Evolutionary conservation across 2,888 invertebrate genomes (phyloP), one percentile per base, ranked within the genome.

Genomic region (Julus scanicus): DNA sequence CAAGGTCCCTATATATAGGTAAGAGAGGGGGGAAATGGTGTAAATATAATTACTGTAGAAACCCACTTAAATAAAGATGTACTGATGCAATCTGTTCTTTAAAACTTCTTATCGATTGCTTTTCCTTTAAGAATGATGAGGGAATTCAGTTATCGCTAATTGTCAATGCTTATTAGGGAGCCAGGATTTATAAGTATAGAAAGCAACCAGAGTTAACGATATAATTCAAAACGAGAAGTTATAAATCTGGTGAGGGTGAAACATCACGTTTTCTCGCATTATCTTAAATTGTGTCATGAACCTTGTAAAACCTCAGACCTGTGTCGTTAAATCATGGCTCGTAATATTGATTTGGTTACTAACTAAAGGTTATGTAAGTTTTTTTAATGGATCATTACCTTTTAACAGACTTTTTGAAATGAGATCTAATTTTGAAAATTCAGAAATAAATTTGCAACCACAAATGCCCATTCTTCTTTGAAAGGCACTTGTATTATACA

Each of bases 31-130:
- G 37, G 13, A n/a, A 9, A 1, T 80, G 80, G 80, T 63, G 80
- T 29, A 37, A 80, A 80, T 37, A 80, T 80, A 80, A 80, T 80
- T 80, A 80, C 80, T 37, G 11, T 37, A 80, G 13, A 80, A 80
- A 80, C 37, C 80, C 80, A 80, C 80, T 80, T 71, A 71, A 71
- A 71, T 80, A 80, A 37, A 80, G 80, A 80, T 80, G 80, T 80
- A 80, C 80, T 3, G 80, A 80, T 80, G 80, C 37, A 80, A 80
- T 80, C 80, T 80, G 9, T 20, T 20, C 3, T 80, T 37, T 80
- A 37, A 80, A 80, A 80, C 37, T 80, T 80, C 37, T 80, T 80
- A 80, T 80, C 80, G 29, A 80, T 80, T 37, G 37, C 80, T 80
- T 80, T 37, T 37, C 80, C 37, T 80, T 80, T 37, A 15, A 11